Percentiles rank a stretch among this genome's conserved stretches.
Conservation (phyloP, 1,140 invertebrate genomes). For the Drosophila kurseongensis region DNA sequence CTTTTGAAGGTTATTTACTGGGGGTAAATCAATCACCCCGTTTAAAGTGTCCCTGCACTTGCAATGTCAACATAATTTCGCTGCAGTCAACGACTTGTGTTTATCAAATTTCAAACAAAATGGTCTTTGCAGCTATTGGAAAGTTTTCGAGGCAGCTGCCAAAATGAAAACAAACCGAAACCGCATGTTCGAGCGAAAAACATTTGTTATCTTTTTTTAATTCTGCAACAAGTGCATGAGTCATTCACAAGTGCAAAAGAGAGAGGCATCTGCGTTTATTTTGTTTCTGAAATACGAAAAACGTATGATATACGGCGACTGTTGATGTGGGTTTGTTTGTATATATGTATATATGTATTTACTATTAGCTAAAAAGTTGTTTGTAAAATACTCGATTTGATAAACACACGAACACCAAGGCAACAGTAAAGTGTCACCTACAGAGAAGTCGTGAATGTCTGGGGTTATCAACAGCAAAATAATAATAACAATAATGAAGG, state of each 20-base stretch:
- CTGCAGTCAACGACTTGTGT: constrained; percentile 52
- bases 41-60: constrained; percentile 10
- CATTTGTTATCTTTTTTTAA: constrained; percentile 63
- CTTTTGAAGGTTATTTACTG: not conserved
- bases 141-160: constrained; percentile 41
- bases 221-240: constrained; percentile 81
- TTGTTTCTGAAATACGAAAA: constrained; percentile 59
- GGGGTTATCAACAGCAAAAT: constrained; percentile 68
- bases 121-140: constrained; percentile 33
- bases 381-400: constrained; percentile 57
- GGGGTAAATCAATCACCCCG: not conserved
- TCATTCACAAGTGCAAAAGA: constrained; percentile 60
- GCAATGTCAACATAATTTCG: constrained; percentile 30
- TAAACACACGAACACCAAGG: constrained; percentile 35
- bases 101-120: constrained; percentile 54
- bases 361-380: constrained; percentile 53
- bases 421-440: constrained; percentile 56
- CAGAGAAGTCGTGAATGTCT: constrained; percentile 26
- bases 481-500: constrained; percentile 58
- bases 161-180: constrained; percentile 45
- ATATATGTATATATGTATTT: constrained; percentile 33
- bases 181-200: constrained; percentile 43
- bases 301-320: constrained; percentile 25
- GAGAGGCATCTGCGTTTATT: constrained; percentile 61
- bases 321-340: constrained; percentile 7